Conservation (phyloP, 2,797 vertebrate species). For the Graptemys geographica region DNA sequence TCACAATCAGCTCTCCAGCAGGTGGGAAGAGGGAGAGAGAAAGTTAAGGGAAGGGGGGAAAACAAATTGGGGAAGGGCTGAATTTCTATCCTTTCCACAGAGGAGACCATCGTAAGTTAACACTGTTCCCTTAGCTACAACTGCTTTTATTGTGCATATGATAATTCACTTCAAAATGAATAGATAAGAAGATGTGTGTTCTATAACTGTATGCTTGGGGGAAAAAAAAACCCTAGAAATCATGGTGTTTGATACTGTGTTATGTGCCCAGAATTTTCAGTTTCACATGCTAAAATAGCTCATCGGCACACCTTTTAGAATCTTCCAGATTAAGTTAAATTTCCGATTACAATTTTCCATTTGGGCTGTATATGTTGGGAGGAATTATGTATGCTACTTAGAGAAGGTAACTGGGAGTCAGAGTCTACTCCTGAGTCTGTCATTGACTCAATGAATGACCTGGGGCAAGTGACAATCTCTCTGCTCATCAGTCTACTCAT, state of each 20-base stretch:
- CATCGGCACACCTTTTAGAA: neutral
- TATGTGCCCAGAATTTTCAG: neutral
- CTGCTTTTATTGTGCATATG: neutral
- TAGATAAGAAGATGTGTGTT: neutral
- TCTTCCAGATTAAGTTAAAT: neutral
- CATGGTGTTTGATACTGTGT: neutral
- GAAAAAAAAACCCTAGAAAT: neutral
- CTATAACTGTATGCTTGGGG: neutral
- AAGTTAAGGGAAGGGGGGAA: neutral
- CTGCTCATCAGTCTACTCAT: neutral
- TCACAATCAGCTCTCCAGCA: neutral
- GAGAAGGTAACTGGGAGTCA: neutral
- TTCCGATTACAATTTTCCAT: neutral
- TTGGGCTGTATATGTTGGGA: neutral
- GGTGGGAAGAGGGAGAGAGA: neutral
- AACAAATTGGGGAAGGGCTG: neutral
- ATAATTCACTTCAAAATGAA: neutral
- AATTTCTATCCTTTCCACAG: neutral
- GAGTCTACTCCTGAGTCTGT: neutral
- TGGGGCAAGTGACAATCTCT: accelerated
- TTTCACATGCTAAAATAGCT: neutral
- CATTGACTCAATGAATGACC: accelerated
- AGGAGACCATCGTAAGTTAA: neutral
- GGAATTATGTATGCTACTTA: neutral
- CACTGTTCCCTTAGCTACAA: neutral